A percentile compares a stretch with the other conserved stretches of the same genome.
Conservation (phyloP, 2,888 invertebrate genomes). For the Cheilosia grossa region DNA sequence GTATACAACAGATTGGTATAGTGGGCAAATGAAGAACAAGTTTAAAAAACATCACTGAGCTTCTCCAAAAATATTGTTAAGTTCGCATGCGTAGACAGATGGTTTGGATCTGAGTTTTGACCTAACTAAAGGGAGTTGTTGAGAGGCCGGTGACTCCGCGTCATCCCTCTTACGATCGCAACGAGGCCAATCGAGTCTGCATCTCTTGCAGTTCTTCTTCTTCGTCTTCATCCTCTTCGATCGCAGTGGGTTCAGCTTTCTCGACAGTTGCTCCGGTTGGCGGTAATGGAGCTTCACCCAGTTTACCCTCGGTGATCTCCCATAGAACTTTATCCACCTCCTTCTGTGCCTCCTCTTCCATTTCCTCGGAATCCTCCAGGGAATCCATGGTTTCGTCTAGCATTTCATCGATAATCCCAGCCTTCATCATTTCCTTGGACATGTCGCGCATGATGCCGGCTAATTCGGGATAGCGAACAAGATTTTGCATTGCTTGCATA, state of each 20-base stretch:
- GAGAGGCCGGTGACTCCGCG: background rate
- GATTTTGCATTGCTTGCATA: constrained; percentile 98
- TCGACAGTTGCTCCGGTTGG: constrained; percentile 87
- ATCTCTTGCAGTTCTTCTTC: constrained; percentile 95
- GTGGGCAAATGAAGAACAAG: constrained; percentile 42
- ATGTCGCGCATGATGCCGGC: constrained; percentile 98
- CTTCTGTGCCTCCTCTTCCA: constrained; percentile 97
- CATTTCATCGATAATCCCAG: constrained; percentile 99
- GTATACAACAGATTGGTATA: constrained; percentile 56
- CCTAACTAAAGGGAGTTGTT: constrained; percentile 25
- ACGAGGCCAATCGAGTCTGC: constrained; percentile 93
- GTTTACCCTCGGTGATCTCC: constrained; percentile 95
- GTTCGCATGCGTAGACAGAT: constrained; percentile 17
- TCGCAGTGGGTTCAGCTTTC: constrained; percentile 84
- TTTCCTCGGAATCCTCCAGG: constrained; percentile 95
- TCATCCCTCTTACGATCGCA: constrained; percentile 88
- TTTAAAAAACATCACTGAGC: constrained; percentile 30
- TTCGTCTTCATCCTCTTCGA: constrained; percentile 85
- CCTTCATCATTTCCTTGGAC: constrained; percentile 99
- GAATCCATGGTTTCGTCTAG: constrained; percentile 98
- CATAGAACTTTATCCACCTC: constrained; percentile 96
- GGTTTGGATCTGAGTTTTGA: constrained; percentile 12
- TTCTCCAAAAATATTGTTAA: constrained; percentile 7
- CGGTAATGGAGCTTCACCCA: constrained; percentile 95
- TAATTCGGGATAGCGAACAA: constrained; percentile 95